phyloP scores from a whole-genome alignment of 2,113 vertebrate genomes.

The Erythrocercus mccallii region DNA sequence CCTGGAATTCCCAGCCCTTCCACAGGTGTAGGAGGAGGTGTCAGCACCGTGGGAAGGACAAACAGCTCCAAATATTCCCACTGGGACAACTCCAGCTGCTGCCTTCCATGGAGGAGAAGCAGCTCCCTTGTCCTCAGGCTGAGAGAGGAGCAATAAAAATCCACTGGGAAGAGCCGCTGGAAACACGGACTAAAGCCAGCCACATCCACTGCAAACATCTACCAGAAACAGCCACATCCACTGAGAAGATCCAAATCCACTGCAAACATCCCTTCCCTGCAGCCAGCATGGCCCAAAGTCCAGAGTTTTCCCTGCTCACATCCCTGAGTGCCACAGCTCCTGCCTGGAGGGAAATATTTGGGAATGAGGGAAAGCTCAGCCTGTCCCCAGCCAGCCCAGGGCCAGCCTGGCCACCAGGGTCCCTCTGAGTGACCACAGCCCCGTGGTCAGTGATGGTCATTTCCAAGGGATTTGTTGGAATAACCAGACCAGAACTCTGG shows the following conservation, averaged over 20 bases:
- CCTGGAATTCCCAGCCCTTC: neutral
- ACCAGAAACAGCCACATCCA: neutral
- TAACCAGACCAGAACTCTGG: neutral
- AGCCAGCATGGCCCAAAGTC: neutral
- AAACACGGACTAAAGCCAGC: neutral
- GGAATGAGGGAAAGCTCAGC: neutral
- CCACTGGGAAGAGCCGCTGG: neutral
- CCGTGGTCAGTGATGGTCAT: fast-evolving
- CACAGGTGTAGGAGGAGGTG: fast-evolving
- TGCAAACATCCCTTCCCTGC: neutral
- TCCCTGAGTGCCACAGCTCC: neutral
- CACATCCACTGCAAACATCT: neutral
- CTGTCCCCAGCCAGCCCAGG: neutral
- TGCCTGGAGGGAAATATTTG: neutral
- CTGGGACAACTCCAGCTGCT: neutral
- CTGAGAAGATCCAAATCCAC: fast-evolving
- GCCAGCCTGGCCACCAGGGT: neutral
- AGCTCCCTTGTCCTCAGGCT: neutral
- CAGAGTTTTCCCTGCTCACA: neutral
- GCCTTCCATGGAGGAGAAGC: neutral
- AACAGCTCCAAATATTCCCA: neutral
- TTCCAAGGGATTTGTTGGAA: neutral
- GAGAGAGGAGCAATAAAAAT: neutral
- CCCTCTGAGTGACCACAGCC: neutral
- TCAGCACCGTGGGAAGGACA: neutral